Conservation (phyloP, 2,888 invertebrate genomes). For the Lithodes maja region DNA sequence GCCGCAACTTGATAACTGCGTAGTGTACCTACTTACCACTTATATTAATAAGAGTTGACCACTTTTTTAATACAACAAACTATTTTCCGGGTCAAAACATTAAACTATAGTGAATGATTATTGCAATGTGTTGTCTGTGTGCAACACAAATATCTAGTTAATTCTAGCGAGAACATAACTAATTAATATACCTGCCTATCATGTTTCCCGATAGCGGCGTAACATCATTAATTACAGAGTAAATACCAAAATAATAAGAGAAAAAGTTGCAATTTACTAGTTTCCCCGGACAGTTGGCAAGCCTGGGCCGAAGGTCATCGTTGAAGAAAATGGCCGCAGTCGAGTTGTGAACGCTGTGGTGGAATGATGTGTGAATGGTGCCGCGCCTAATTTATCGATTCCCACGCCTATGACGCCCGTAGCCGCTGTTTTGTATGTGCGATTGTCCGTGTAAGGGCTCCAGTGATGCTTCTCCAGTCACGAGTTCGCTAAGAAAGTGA, state of each 20-base stretch:
- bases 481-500: neutral
- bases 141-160: too few relatives aligned
- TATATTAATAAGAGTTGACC: too few relatives aligned
- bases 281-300: conserved; percentile 1
- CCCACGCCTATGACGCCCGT: conserved; percentile 32
- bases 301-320: conserved; percentile 17
- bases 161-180: too few relatives aligned
- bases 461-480: neutral
- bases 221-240: too few relatives aligned
- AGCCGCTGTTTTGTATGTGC: neutral
- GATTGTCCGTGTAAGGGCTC: neutral
- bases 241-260: neutral
- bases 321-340: conserved; percentile 43
- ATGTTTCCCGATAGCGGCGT: too few relatives aligned
- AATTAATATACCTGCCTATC: too few relatives aligned
- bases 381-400: conserved; percentile 40
- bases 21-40: too few relatives aligned
- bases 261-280: neutral
- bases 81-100: too few relatives aligned
- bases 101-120: too few relatives aligned
- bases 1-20: too few relatives aligned
- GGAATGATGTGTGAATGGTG: conserved; percentile 32
- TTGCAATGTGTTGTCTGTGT: too few relatives aligned
- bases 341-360: conserved; percentile 8
- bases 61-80: too few relatives aligned